A percentile compares a stretch with the other conserved stretches of the same genome.
These are phyloP conservation scores for Pandemis corylana DNA, from an alignment of 2,888 invertebrate species.

Conservation along the genomic window DNA sequence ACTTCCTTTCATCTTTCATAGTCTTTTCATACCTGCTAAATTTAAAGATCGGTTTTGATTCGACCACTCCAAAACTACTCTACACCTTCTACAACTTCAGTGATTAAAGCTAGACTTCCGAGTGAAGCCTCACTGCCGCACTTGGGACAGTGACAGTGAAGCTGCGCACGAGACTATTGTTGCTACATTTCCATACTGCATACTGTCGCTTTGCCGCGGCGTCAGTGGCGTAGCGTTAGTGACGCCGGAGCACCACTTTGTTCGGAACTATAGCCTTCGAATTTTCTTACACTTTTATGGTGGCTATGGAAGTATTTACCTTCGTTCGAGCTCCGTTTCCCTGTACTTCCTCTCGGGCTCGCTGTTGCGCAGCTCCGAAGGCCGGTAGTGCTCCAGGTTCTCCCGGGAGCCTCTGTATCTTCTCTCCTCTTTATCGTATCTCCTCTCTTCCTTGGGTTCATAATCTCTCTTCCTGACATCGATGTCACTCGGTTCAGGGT, in stretches of 20 bases:
- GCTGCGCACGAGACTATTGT: too few relatives aligned
- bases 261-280: too few relatives aligned
- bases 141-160: too few relatives aligned
- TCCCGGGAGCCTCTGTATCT: conserved; percentile 42
- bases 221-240: too few relatives aligned
- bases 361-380: conserved; percentile 46
- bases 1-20: conserved; percentile 66
- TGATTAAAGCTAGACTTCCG: too few relatives aligned
- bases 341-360: conserved; percentile 64
- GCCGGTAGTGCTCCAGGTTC: conserved; percentile 41
- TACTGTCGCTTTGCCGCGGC: too few relatives aligned
- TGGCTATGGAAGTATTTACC: conserved; percentile 51
- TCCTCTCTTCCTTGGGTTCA: conserved; percentile 58
- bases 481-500: conserved; percentile 79
- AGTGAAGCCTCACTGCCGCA: too few relatives aligned
- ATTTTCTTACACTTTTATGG: background rate
- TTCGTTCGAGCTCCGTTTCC: conserved; percentile 60
- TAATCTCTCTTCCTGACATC: conserved; percentile 68
- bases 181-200: too few relatives aligned
- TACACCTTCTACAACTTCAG: too few relatives aligned
- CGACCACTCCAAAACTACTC: too few relatives aligned
- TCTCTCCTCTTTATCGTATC: conserved; percentile 30
- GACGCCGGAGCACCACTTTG: too few relatives aligned
- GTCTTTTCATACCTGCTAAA: conserved; percentile 63
- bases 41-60: background rate